These are phyloP conservation scores for Perithous albicinctus DNA, from an alignment of 2,888 invertebrate genomes.

Conservation along the genomic window DNA sequence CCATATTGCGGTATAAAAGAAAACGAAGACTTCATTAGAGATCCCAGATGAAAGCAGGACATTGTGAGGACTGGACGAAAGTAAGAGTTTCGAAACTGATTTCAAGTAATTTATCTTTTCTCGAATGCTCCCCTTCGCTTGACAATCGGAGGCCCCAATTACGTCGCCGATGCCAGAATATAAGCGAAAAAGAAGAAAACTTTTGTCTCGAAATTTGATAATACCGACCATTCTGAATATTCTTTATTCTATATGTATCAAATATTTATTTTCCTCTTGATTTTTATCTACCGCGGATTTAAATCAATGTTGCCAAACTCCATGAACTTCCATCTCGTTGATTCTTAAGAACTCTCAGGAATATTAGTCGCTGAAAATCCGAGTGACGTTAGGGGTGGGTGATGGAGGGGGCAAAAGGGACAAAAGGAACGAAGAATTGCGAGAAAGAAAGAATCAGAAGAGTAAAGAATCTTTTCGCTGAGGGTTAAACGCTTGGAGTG, in stretches of 20 bases:
- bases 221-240: background rate
- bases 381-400: constrained; percentile 32
- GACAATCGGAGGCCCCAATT: background rate
- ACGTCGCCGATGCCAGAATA: background rate
- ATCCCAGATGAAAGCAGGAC: background rate
- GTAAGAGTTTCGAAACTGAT: background rate
- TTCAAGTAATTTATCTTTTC: background rate
- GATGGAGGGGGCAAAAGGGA: no score
- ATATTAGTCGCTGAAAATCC: constrained; percentile 64
- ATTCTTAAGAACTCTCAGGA: constrained; percentile 34
- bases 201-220: background rate
- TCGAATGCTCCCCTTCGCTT: background rate
- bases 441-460: constrained; percentile 38
- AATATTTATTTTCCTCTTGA: background rate
- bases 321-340: constrained; percentile 16
- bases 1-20: no score
- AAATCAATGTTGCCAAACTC: constrained; percentile 11
- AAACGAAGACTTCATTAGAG: background rate
- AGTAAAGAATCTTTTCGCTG: constrained; percentile 45
- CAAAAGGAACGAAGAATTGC: constrained; percentile 31
- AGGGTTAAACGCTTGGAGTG: constrained; percentile 46
- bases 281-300: constrained; percentile 1
- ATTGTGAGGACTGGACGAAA: background rate
- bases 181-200: background rate
- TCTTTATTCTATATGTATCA: background rate